Conservation (phyloP, 2,888 invertebrate genomes). For the Corythucha ciliata region DNA sequence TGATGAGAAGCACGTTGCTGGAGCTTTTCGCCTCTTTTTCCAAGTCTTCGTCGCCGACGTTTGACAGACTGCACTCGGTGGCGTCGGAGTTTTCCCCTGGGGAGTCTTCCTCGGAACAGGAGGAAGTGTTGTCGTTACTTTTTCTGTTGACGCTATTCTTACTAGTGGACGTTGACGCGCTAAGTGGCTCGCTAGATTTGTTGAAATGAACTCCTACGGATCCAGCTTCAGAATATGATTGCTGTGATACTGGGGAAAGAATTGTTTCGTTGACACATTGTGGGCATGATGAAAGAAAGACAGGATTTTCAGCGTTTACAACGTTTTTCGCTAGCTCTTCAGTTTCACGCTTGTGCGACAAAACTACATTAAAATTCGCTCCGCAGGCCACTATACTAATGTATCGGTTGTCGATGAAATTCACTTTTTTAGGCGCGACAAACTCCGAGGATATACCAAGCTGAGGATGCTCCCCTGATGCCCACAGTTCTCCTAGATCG, state of each 20-base stretch:
- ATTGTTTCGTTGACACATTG: constrained; percentile 52
- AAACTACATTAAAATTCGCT: constrained; percentile 63
- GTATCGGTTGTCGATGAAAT: constrained; percentile 57
- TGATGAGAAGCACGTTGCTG: constrained; percentile 61
- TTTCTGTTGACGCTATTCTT: constrained; percentile 44
- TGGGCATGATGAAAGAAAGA: constrained; percentile 56
- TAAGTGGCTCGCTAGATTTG: constrained; percentile 52
- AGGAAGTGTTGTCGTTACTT: constrained; percentile 49
- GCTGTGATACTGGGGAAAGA: constrained; percentile 50
- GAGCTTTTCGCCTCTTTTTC: constrained; percentile 39
- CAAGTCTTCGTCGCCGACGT: constrained; percentile 30
- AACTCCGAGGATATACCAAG: constrained; percentile 50
- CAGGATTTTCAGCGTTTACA: constrained; percentile 29
- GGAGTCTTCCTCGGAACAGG: constrained; percentile 43
- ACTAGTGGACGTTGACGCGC: constrained; percentile 49
- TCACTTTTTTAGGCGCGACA: constrained; percentile 52
- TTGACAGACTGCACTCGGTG: constrained; percentile 38
- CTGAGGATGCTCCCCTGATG: constrained; percentile 57
- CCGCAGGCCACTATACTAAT: constrained; percentile 61
- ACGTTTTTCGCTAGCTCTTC: constrained; percentile 47
- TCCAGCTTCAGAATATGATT: constrained; percentile 55
- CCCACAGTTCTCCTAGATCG: constrained; percentile 60
- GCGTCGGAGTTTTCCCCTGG: constrained; percentile 36
- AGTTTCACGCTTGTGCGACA: constrained; percentile 46
- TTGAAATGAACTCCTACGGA: constrained; percentile 53